phyloP scores from a whole-genome alignment of 2,797 vertebrate species.

The Enteromius thamalakanensis region DNA sequence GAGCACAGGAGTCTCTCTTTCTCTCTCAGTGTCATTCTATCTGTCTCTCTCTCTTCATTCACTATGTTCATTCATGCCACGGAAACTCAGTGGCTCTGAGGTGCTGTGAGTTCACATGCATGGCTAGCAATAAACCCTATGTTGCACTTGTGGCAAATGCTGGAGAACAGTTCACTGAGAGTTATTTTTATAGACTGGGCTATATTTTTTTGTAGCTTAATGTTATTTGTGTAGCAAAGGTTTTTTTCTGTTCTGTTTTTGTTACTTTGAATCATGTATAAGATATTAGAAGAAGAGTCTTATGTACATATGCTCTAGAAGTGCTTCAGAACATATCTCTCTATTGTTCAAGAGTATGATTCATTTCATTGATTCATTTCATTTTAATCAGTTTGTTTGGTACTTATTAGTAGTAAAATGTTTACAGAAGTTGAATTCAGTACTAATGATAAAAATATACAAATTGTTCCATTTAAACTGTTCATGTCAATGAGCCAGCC shows the following conservation, averaged over 20 bases:
- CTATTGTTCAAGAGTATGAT: not conserved
- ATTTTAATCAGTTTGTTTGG: not conserved
- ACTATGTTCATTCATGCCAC: not conserved
- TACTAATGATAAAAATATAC: no score
- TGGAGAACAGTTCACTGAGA: not conserved
- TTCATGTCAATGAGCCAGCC: not conserved
- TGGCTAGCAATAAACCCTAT: slow-evolving; percentile 4
- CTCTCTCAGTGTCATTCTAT: not conserved
- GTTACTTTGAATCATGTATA: not conserved
- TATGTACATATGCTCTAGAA: not conserved
- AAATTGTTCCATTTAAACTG: not conserved
- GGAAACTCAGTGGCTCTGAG: not conserved
- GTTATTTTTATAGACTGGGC: not conserved
- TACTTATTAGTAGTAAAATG: no score
- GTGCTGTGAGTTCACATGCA: not conserved
- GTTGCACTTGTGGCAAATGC: not conserved
- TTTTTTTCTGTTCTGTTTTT: not conserved
- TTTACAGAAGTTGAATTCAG: not conserved
- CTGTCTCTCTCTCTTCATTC: slow-evolving; percentile 14
- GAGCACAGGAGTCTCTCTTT: slow-evolving; percentile 36
- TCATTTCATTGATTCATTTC: not conserved
- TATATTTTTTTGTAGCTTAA: not conserved
- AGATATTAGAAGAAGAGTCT: not conserved
- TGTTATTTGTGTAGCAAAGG: not conserved
- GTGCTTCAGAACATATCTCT: not conserved